These are phyloP conservation scores for Aythya fuligula DNA, from an alignment of 2,797 vertebrate genomes.

Conservation along the genomic window DNA sequence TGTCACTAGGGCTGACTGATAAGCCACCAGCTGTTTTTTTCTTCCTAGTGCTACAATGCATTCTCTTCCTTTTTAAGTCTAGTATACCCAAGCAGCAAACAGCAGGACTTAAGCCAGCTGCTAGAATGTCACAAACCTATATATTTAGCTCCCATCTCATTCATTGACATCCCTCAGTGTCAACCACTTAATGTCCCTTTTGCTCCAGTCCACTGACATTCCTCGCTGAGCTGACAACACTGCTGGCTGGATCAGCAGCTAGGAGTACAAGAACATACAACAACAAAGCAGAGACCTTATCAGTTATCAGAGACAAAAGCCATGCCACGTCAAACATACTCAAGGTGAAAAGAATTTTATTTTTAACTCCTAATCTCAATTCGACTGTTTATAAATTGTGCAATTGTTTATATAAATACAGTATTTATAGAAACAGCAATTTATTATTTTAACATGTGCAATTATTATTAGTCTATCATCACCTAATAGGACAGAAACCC, in stretches of 20 bases:
- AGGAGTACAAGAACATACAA: slow-evolving; percentile 19
- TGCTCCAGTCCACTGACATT: slow-evolving; percentile 51
- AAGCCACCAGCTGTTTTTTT: slow-evolving; percentile 87
- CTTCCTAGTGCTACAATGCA: slow-evolving; percentile 78
- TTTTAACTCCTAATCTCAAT: not conserved
- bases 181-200: slow-evolving; percentile 59
- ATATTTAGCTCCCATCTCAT: slow-evolving; percentile 84
- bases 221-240: slow-evolving; percentile 39
- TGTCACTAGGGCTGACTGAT: slow-evolving; percentile 88
- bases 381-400: not conserved
- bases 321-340: not conserved
- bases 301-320: slow-evolving; percentile 27
- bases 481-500: not conserved
- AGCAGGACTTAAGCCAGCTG: slow-evolving; percentile 74
- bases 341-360: not conserved
- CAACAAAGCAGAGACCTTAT: slow-evolving; percentile 28
- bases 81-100: slow-evolving; percentile 73
- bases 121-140: slow-evolving; percentile 75
- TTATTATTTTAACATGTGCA: not conserved
- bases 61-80: slow-evolving; percentile 84
- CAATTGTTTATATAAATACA: not conserved
- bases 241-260: not conserved
- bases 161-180: slow-evolving; percentile 71
- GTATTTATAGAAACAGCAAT: not conserved
- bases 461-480: not conserved